Evolutionary conservation across 2,113 vertebrate species (phyloP), one percentile per base, ranked within the genome.

Genomic region (Mustelus asterias): DNA sequence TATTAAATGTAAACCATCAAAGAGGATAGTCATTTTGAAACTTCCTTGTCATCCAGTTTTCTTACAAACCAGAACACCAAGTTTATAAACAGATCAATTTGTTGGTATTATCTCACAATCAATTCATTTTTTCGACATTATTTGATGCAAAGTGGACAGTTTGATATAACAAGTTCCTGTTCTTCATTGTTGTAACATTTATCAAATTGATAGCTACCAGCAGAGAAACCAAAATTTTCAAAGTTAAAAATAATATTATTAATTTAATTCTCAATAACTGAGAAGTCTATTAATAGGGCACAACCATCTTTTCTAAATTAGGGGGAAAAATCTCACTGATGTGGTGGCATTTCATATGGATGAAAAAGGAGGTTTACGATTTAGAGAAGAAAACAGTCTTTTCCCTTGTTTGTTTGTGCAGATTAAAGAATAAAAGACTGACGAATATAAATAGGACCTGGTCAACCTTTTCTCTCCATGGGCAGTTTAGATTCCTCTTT

Each of bases 1-100:
- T 93, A 24, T 93, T 65, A 65, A 22, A n/a, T 67, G 6, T n/a
- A 37, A 18, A 63, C 8, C 33, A 65, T 41, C 20, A 33, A 6
- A 60, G 60, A 60, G 14, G 88, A n/a, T 67, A 93, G 54, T n/a
- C 88, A 90, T 29, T 86, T 86, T 86, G 41, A 85, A 86, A 86
- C 48, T 20, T 60, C 54, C 48, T 93, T 93, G n/a, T 37, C 20
- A 65, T 93, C 20, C n/a, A 65, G 60, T 65, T 67, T 37, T 33
- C n/a, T 93, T 37, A 33, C 33, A 93, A 93, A 63, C 6, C 14
- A 33, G 22, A 67, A 93, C 65, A 93, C 18, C 89, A 65, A 93
- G 20, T 65, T 93, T 65, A 33, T 37, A 67, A 93, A 37, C 33
- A 93, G n/a, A 1, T 65, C 89, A 93, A 65, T 37, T 93, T 65